These are phyloP conservation scores for Phenganax stokvisi DNA, from an alignment of 92 coral and sea anemone genomes.

Conservation along the genomic window DNA sequence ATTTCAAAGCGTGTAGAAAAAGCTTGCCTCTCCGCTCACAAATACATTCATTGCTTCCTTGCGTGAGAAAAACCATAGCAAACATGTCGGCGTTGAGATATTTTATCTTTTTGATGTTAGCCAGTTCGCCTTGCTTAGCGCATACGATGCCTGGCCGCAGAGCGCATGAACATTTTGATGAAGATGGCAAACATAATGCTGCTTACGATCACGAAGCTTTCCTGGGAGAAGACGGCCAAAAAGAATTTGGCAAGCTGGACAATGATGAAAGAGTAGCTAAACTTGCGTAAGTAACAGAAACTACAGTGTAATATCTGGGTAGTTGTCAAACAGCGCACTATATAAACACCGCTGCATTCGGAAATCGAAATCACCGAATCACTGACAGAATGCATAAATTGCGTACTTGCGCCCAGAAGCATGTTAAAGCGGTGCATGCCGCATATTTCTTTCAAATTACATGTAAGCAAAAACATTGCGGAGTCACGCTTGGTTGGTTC, in stretches of 20 bases:
- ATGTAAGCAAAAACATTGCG: too few relatives aligned
- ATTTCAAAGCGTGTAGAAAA: slow-evolving; percentile 7
- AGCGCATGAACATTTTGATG: slow-evolving; percentile 24
- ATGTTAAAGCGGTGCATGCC: too few relatives aligned
- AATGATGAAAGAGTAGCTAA: slow-evolving; percentile 20
- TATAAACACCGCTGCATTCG: not conserved
- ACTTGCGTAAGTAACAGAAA: slow-evolving; percentile 31
- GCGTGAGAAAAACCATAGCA: not conserved
- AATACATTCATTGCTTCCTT: not conserved
- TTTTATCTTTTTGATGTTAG: not conserved
- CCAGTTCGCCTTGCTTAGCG: not conserved
- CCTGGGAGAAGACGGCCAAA: slow-evolving; percentile 42
- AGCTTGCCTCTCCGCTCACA: not conserved
- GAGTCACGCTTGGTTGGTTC: too few relatives aligned
- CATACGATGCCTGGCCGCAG: slow-evolving; percentile 6
- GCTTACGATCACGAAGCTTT: slow-evolving; percentile 44
- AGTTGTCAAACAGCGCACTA: not conserved
- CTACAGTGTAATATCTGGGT: not conserved
- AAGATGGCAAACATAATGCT: slow-evolving; percentile 39
- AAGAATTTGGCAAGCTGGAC: slow-evolving; percentile 42
- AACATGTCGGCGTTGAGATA: not conserved
- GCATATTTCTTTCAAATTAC: too few relatives aligned
- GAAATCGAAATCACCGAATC: too few relatives aligned
- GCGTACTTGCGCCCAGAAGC: too few relatives aligned
- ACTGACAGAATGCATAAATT: too few relatives aligned